phyloP scores from a whole-genome alignment of 2,888 invertebrate species.

The Zootermopsis nevadensis region DNA sequence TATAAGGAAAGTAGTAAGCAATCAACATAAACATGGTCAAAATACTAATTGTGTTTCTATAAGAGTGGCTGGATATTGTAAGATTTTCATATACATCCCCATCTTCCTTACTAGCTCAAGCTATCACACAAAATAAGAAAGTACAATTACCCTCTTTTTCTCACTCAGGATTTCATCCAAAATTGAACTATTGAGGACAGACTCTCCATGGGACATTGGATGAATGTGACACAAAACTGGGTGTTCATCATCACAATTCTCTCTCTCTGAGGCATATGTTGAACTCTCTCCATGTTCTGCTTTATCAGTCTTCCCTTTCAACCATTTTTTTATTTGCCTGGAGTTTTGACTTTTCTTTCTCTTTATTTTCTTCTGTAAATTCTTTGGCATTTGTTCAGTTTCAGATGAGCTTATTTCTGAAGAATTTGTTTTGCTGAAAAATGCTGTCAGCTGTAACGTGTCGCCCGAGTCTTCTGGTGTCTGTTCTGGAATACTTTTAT shows the following conservation, averaged over 20 bases:
- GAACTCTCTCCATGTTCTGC: background rate
- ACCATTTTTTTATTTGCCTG: background rate
- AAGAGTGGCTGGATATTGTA: background rate
- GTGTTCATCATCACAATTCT: conserved; percentile 13
- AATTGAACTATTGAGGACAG: conserved; percentile 23
- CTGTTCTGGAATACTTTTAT: background rate
- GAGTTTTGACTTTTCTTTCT: background rate
- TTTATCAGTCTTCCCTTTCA: background rate
- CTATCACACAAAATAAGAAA: background rate
- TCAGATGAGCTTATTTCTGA: background rate
- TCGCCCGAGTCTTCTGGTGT: background rate
- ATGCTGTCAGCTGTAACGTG: background rate
- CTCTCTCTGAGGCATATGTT: background rate
- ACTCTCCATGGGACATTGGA: conserved; percentile 9
- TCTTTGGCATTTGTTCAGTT: background rate
- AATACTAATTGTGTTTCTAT: background rate
- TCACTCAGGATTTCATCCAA: conserved; percentile 33
- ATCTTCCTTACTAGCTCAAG: background rate
- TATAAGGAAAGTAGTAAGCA: background rate
- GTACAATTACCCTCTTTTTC: conserved; percentile 25
- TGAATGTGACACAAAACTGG: background rate
- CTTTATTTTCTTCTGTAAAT: background rate
- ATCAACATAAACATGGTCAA: background rate
- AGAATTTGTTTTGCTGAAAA: background rate
- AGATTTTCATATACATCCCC: background rate